Evolutionary conservation across 2,888 invertebrate genomes (phyloP), one percentile per base, ranked within the genome.

Genomic region (Caenorhabditis sp.): DNA sequence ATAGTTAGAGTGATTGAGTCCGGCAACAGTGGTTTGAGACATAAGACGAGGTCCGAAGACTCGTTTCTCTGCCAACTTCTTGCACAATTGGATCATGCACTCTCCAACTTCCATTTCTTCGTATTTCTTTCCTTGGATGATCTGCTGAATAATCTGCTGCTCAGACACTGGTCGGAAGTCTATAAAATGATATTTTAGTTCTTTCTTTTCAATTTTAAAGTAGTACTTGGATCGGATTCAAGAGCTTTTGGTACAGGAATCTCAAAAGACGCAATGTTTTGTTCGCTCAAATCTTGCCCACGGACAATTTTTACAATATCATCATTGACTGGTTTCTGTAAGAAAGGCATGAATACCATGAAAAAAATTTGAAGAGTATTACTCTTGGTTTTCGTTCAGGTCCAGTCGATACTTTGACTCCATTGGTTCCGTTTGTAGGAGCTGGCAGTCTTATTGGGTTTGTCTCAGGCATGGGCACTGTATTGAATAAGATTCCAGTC

Each of bases 1-100:
- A 79, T 91, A 91, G 80, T 87, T 91, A 40, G 90, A 91, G 78
- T 91, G 91, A 69, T 91, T 91, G 37, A 91, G 88, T 18, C 90
- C 91, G 28, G 91, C 91, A 8, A 91, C 90, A 3, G 91, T 91
- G 2, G 91, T 90, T 61, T 89, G 85, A 4, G 91, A 88, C 91
- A 91, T 91, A 56, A 91, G 84, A 26, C 88, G 80, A 15, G 91
- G 88, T 53, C 91, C 91, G 71, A 91, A 91, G 15, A 91, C 91
- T 26, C 91, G 84, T 71, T 91, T 90, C 80, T 91, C 91, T 1
- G 91, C 91, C 40, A 91, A 79, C 58, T 91, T 91, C 80, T 91
- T 91, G 79, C 91, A 91, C 70, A 91, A 71, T 26, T 89, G 89
- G 26, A 90, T 89, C 87, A 91, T 90, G 32, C 90, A 88, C 76